These are phyloP conservation scores for Drosophila robusta DNA, from an alignment of 2,888 invertebrate species.

Conservation along the genomic window DNA sequence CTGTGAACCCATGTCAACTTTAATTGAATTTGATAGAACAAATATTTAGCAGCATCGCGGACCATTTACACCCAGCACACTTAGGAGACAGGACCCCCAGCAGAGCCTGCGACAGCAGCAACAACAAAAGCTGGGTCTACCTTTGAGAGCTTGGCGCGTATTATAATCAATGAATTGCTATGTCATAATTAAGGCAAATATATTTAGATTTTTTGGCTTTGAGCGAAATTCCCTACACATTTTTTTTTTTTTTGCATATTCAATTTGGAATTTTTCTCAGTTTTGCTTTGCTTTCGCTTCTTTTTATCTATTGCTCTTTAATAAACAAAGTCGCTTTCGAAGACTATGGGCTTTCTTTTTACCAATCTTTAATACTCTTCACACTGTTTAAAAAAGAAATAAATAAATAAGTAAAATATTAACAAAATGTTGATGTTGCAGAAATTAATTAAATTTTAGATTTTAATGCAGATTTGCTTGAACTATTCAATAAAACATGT, in stretches of 20 bases:
- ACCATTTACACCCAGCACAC: constrained; percentile 66
- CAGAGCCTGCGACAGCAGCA: background rate
- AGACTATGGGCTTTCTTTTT: background rate
- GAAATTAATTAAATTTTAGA: too few relatives aligned
- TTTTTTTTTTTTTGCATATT: constrained; percentile 3
- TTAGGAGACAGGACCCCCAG: constrained; percentile 12
- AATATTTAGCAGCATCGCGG: constrained; percentile 73
- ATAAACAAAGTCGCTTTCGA: background rate
- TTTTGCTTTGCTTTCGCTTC: background rate
- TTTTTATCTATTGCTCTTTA: background rate
- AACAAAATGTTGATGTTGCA: too few relatives aligned
- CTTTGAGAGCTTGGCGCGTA: background rate
- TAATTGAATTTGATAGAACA: constrained; percentile 79
- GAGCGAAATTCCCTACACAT: background rate
- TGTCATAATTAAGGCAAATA: constrained; percentile 45
- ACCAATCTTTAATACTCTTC: too few relatives aligned
- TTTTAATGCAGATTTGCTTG: too few relatives aligned
- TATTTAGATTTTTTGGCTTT: constrained; percentile 5
- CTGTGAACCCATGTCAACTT: constrained; percentile 79
- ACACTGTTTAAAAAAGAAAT: too few relatives aligned
- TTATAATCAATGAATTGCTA: constrained; percentile 34
- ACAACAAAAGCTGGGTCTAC: constrained; percentile 9
- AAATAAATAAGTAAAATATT: too few relatives aligned
- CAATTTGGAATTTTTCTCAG: background rate
- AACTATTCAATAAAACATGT: too few relatives aligned